Base-by-base conservation (phyloP, 2,888 invertebrate species). In the Germaria angustata region DNA sequence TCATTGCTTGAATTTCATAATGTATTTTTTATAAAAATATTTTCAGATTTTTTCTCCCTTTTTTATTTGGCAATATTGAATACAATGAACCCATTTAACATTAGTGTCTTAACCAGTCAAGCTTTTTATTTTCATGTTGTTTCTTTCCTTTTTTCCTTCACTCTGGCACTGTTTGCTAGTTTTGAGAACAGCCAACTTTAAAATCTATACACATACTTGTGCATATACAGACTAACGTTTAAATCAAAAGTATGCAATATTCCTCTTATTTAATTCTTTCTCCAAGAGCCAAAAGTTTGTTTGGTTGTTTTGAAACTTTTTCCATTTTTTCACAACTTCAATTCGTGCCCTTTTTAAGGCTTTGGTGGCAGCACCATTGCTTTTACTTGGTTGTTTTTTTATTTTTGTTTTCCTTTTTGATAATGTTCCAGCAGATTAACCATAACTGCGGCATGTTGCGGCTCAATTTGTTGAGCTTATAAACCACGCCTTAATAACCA, bases 361-460 rank as follows among this genome's bases (percentile, higher is more conserved):
- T 75, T 59, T 59, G 32, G 66, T 59, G 22, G 66, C 44, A 75
- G 73, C 82, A 66, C 79, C 55, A 61, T 65, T 36, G 57, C 34
- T 17, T 59, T 34, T n/a, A 3, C 49, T 53, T 55, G 36, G 22
- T 41, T 59, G 46, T 20, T 34, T 8, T 24, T 66, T 49, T 15
- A 51, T 20, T 13, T 7, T 49, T 71, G 17, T 17, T 41, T 6
- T 36, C 8, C 36, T 15, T 80, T 81, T 81, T 85, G 85, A 81
- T 84, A 81, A 81, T 69, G 81, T 84, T 84, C 84, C 85, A 85
- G 84, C 71, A 85, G 85, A 85, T 85, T 85, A 84, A 80, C 76
- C 66, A 78, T 81, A 79, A 79, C 76, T 80, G 83, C 84, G 81
- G 79, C 76, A 79, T 84, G 78, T 81, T 82, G 83, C 68, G 44